Evolutionary conservation across 2,888 invertebrate genomes (phyloP).

Genomic region (Meteorus cinctellus): DNA sequence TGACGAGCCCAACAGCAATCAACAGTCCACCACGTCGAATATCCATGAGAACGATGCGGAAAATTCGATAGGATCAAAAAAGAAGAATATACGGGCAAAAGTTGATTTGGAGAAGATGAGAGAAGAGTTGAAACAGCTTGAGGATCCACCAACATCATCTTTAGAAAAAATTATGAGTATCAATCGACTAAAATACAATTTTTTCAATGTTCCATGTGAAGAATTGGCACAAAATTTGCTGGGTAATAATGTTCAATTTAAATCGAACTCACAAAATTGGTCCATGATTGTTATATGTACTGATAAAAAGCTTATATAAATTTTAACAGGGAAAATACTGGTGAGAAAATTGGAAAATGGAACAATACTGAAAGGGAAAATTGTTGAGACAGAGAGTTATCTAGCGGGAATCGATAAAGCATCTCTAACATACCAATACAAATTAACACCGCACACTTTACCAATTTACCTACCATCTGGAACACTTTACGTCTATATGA

Average conservation of each 20-base stretch:
- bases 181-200: conserved; percentile 64
- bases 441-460: conserved; percentile 78
- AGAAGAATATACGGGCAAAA: conserved; percentile 52
- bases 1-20: conserved; percentile 14
- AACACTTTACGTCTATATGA: conserved; percentile 82
- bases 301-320: neutral
- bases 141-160: conserved; percentile 66
- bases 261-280: neutral
- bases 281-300: neutral
- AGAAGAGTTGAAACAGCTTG: conserved; percentile 64
- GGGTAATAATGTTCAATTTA: conserved; percentile 55
- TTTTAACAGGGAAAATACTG: conserved; percentile 76
- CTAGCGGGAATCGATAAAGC: conserved; percentile 80
- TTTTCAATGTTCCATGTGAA: conserved; percentile 73
- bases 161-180: conserved; percentile 62
- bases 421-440: conserved; percentile 78
- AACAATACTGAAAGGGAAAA: conserved; percentile 76
- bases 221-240: conserved; percentile 77
- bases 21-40: neutral
- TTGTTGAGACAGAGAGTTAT: conserved; percentile 85
- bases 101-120: conserved; percentile 61
- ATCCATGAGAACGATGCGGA: conserved; percentile 19
- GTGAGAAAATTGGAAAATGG: conserved; percentile 76
- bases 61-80: conserved; percentile 33
- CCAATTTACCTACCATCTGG: conserved; percentile 85